Evolutionary conservation across 2,797 vertebrate species (phyloP).

Genomic region (Amniataba percoides): DNA sequence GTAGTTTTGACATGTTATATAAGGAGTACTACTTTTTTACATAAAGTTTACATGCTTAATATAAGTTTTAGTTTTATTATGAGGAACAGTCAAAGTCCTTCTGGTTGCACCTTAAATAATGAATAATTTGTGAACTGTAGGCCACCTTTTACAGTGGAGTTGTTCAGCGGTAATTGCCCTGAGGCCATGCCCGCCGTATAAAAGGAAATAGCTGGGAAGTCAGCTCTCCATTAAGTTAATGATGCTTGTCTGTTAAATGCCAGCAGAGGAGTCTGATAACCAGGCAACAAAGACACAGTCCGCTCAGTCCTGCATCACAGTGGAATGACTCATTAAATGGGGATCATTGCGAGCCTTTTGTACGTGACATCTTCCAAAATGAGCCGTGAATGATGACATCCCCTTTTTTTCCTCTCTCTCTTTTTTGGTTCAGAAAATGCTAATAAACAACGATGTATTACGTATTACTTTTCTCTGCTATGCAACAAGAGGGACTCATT

Average conservation of each 20-base stretch:
- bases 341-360: conserved; percentile 64
- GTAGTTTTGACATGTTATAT: background rate
- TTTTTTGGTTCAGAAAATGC: conserved; percentile 40
- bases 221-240: conserved; percentile 54
- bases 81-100: background rate
- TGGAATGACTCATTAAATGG: conserved; percentile 65
- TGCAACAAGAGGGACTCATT: conserved; percentile 48
- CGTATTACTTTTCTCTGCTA: conserved; percentile 33
- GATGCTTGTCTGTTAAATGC: conserved; percentile 68
- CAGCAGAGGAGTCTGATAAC: conserved; percentile 60
- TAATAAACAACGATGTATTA: conserved; percentile 66
- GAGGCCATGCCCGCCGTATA: conserved; percentile 23
- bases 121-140: background rate
- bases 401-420: conserved; percentile 16
- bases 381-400: conserved; percentile 64
- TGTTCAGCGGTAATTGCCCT: conserved; percentile 40
- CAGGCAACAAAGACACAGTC: conserved; percentile 66
- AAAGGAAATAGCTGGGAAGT: conserved; percentile 72
- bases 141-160: conserved; percentile 34
- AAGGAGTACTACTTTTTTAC: background rate
- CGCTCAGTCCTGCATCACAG: conserved; percentile 41
- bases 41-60: background rate
- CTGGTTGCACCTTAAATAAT: background rate
- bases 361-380: conserved; percentile 57
- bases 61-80: background rate